Evolutionary conservation across 2,113 vertebrate genomes (phyloP).

Genomic region (Antigone vipio): DNA sequence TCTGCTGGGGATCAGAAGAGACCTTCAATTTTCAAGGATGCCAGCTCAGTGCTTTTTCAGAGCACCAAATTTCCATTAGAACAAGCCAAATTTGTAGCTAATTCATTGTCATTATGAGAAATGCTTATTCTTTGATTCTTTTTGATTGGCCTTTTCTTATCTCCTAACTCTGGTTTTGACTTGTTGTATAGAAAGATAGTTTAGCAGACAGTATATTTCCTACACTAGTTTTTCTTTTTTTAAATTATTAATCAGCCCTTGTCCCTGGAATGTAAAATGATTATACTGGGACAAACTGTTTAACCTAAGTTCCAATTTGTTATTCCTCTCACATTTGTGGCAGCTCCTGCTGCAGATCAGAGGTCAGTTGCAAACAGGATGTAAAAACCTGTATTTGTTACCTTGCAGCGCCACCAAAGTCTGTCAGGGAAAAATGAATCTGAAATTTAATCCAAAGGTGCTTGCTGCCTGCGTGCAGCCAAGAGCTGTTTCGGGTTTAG

Average conservation of each 20-base stretch:
- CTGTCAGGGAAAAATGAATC: neutral
- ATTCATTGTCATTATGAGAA: neutral
- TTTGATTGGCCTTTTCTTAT: neutral
- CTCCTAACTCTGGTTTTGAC: neutral
- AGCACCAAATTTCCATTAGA: neutral
- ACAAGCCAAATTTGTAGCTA: neutral
- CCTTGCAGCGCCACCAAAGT: slow-evolving; percentile 20
- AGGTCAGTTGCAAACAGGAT: neutral
- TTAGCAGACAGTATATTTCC: neutral
- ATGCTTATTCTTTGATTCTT: neutral
- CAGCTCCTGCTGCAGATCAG: neutral
- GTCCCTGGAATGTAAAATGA: neutral
- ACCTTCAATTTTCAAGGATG: neutral
- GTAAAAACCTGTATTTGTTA: neutral
- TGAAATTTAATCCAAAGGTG: neutral
- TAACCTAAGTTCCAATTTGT: neutral
- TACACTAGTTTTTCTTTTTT: neutral
- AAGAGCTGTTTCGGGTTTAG: neutral
- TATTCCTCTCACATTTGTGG: neutral
- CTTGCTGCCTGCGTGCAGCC: neutral
- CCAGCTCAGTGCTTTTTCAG: neutral
- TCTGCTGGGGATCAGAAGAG: neutral
- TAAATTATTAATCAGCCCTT: neutral
- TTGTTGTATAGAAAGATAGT: neutral
- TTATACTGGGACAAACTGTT: neutral